Conservation (phyloP, 2,888 invertebrate species). For the Diarsia dahlii region DNA sequence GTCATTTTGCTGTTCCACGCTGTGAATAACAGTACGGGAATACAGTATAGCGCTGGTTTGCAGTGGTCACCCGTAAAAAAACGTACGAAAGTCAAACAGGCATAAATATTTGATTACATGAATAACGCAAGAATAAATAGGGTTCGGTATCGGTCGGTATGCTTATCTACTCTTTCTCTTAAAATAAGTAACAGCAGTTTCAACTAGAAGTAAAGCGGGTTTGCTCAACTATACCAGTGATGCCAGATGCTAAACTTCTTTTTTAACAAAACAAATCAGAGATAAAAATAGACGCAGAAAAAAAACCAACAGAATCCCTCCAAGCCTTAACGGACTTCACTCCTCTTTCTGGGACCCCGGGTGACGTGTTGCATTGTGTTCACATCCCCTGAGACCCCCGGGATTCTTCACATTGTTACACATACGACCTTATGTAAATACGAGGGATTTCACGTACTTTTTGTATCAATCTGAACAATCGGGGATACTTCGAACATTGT, state of each 20-base stretch:
- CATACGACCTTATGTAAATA: slow-evolving; percentile 55
- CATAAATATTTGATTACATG: too few species aligned
- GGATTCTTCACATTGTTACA: slow-evolving; percentile 53
- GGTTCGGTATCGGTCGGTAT: neutral
- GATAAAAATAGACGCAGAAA: slow-evolving; percentile 24
- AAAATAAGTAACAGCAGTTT: neutral
- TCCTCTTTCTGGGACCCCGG: slow-evolving; percentile 22
- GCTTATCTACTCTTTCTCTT: neutral
- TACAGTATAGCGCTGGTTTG: too few species aligned
- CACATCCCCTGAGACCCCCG: slow-evolving; percentile 1
- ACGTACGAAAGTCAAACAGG: too few species aligned
- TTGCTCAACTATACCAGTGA: neutral
- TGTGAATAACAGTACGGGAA: too few species aligned
- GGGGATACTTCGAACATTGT: slow-evolving; percentile 38
- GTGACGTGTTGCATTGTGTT: slow-evolving; percentile 40
- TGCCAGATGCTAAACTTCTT: neutral
- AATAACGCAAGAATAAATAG: too few species aligned
- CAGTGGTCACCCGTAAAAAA: too few species aligned
- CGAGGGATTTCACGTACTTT: slow-evolving; percentile 42
- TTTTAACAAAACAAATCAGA: slow-evolving; percentile 17
- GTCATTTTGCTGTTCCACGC: neutral
- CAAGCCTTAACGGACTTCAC: slow-evolving; percentile 21
- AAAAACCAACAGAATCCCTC: neutral
- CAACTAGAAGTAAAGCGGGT: neutral
- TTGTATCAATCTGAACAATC: slow-evolving; percentile 53